Evolutionary conservation across 2,888 invertebrate species (phyloP).

Genomic region (Epistrophe grossulariae): DNA sequence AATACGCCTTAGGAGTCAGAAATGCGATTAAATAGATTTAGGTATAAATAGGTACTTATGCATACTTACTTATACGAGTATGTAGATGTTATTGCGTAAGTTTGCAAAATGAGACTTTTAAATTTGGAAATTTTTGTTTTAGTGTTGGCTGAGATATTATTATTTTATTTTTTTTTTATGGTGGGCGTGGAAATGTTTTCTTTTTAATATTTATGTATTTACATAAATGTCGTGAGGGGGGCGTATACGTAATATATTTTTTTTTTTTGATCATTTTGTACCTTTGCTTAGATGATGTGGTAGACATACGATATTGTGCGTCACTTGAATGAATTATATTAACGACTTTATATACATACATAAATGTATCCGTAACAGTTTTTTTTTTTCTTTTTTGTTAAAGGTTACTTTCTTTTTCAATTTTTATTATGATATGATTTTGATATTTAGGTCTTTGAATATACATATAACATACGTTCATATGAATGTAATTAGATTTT

Average conservation of each 20-base stretch:
- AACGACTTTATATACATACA: not conserved
- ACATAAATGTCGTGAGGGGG: constrained; percentile 39
- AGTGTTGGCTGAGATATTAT: constrained; percentile 3
- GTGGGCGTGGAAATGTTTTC: constrained; percentile 53
- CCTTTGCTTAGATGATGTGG: not conserved
- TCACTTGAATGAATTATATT: constrained; percentile 1
- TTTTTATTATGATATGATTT: not conserved
- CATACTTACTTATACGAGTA: no score
- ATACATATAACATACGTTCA: no score
- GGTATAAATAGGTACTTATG: not conserved
- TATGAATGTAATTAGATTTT: no score
- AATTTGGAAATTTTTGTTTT: constrained; percentile 4
- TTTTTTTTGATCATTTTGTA: constrained; percentile 13
- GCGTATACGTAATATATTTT: constrained; percentile 66
- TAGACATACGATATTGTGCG: not conserved
- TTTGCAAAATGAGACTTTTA: constrained; percentile 22
- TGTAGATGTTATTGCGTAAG: constrained; percentile 55
- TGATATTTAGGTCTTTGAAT: not conserved
- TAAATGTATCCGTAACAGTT: not conserved
- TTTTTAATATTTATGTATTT: not conserved
- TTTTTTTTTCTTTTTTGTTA: not conserved
- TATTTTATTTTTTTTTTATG: constrained; percentile 8
- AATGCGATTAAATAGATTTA: constrained; percentile 46
- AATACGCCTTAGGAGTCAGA: constrained; percentile 39
- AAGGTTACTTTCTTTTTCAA: not conserved